A percentile compares a stretch with the other conserved stretches of the same genome.
Evolutionary conservation across 2,113 vertebrate genomes (phyloP).

Genomic region (Cebidichthys violaceus): DNA sequence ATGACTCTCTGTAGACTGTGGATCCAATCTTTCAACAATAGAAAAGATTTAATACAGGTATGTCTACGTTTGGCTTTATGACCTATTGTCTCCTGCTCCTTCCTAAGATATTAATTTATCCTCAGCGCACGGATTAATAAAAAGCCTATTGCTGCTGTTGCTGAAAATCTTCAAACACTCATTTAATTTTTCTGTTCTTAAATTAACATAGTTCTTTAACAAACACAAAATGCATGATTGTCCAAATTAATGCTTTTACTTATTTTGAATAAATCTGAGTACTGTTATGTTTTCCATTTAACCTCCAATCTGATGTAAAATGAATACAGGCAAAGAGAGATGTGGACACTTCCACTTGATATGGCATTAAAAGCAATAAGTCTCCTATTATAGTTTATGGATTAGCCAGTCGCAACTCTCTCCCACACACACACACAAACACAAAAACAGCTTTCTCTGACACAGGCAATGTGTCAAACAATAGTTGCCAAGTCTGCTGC

Average conservation of each 20-base stretch:
- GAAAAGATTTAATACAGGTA: conserved; percentile 55
- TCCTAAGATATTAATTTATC: conserved; percentile 65
- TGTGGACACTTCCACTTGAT: conserved; percentile 50
- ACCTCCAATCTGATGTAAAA: conserved; percentile 37
- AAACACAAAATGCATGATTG: background rate
- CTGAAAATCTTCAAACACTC: conserved; percentile 47
- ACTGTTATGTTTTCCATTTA: background rate
- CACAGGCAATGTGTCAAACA: conserved; percentile 60
- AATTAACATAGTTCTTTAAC: conserved; percentile 9
- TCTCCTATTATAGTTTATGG: conserved; percentile 54
- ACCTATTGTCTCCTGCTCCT: conserved; percentile 57
- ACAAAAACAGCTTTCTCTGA: conserved; percentile 44
- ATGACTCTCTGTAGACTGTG: conserved; percentile 32
- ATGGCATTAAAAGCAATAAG: conserved; percentile 52
- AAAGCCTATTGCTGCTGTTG: conserved; percentile 49
- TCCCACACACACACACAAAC: background rate
- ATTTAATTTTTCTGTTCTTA: conserved; percentile 45
- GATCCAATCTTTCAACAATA: conserved; percentile 49
- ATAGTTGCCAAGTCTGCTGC: conserved; percentile 64
- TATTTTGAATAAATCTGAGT: background rate
- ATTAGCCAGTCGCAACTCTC: conserved; percentile 51
- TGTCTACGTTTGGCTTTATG: conserved; percentile 50
- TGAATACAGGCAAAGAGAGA: conserved; percentile 27
- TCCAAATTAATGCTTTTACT: background rate
- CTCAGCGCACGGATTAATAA: conserved; percentile 42